Conservation (phyloP, 2,888 invertebrate species). For the Phengaris alcon region DNA sequence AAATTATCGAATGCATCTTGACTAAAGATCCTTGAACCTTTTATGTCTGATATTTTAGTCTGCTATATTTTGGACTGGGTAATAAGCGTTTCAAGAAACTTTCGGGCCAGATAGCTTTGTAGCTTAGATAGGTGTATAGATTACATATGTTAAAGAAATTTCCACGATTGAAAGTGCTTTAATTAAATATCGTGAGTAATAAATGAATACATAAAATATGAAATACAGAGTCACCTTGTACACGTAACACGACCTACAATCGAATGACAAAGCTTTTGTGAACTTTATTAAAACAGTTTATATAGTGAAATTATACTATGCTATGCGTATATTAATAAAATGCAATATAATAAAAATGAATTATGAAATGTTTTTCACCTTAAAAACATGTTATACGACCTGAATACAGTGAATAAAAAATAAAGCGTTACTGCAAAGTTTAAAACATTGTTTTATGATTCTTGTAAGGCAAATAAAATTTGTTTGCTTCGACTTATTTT, state of each 20-base stretch:
- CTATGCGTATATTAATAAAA: background rate
- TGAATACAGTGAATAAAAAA: slow-evolving; percentile 6
- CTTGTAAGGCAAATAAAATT: background rate
- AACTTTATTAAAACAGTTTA: slow-evolving; percentile 2
- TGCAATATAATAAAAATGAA: background rate
- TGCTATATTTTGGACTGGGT: too few species aligned
- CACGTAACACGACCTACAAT: too few species aligned
- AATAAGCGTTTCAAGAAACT: background rate
- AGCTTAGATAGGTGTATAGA: too few species aligned
- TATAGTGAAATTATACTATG: background rate
- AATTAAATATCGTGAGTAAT: too few species aligned
- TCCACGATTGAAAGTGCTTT: too few species aligned
- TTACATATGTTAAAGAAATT: too few species aligned
- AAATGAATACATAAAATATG: too few species aligned
- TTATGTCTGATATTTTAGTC: too few species aligned
- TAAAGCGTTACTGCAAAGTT: background rate
- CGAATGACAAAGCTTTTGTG: background rate
- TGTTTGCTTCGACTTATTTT: background rate
- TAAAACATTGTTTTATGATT: background rate
- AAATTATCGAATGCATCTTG: too few species aligned
- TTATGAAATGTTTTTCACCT: background rate
- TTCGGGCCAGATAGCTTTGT: too few species aligned
- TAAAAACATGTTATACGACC: slow-evolving; percentile 13
- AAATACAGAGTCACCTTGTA: too few species aligned
- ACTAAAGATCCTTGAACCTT: too few species aligned